Evolutionary conservation across 2,113 vertebrate genomes (phyloP).

Genomic region (Peucedramus taeniatus): DNA sequence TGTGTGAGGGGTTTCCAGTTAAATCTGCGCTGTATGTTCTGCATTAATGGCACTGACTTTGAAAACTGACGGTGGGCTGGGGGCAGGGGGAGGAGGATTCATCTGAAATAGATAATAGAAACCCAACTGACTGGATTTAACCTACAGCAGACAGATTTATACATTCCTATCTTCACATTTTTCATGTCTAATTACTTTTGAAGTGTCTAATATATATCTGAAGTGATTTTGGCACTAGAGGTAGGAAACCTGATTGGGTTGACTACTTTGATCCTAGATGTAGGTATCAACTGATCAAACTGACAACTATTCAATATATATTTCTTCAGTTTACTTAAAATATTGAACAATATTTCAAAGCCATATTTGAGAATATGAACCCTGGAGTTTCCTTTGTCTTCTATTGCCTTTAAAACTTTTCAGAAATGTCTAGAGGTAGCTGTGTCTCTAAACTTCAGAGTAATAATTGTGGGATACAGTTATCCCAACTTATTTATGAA

Average conservation of each 20-base stretch:
- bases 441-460: neutral
- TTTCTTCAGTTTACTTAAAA: neutral
- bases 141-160: neutral
- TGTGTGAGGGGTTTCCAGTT: neutral
- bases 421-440: neutral
- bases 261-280: neutral
- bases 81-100: accelerated
- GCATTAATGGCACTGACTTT: neutral
- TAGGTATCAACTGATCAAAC: neutral
- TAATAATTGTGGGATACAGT: neutral
- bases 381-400: neutral
- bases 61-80: neutral
- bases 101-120: neutral
- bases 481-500: neutral
- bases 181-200: neutral
- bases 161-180: neutral
- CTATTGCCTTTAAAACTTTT: neutral
- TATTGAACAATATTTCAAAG: neutral
- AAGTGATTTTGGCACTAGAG: neutral
- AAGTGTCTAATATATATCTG: neutral
- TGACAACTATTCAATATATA: neutral
- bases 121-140: neutral
- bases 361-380: neutral
- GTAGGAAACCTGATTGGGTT: neutral
- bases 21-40: neutral